Percentiles rank a stretch among this genome's conserved stretches.
Evolutionary conservation across 2,113 vertebrate genomes (phyloP).

Genomic region (Aphyosemion australe): DNA sequence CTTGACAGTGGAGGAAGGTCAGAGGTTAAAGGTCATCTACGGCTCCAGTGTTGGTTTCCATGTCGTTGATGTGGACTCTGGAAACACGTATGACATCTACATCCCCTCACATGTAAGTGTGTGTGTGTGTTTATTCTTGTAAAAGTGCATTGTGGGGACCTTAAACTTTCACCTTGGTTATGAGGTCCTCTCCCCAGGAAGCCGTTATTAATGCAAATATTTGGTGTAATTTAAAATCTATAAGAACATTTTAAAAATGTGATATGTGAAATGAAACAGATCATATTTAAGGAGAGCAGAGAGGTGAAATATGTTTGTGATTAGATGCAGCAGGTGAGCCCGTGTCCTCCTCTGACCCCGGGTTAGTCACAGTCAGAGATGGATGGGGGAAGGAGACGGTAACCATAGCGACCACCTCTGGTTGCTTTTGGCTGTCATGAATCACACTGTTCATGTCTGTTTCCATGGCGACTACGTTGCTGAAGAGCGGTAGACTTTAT

Average conservation of each 20-base stretch:
- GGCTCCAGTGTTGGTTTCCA: constrained; percentile 98
- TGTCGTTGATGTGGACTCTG: constrained; percentile 98
- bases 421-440: constrained; percentile 31
- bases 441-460: constrained; percentile 49
- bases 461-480: constrained; percentile 51
- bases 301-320: not conserved
- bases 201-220: no score
- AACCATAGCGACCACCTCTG: constrained; percentile 55
- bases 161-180: not conserved
- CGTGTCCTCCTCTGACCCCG: constrained; percentile 43
- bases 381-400: constrained; percentile 37
- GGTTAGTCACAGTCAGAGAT: constrained; percentile 45
- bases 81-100: constrained; percentile 98
- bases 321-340: constrained; percentile 9
- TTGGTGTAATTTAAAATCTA: no score
- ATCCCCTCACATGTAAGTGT: constrained; percentile 92
- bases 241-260: no score
- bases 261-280: no score
- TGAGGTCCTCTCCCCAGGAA: not conserved
- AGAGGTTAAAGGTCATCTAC: constrained; percentile 98
- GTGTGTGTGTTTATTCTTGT: not conserved
- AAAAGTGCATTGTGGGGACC: not conserved
- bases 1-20: constrained; percentile 97
- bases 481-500: constrained; percentile 43
- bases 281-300: no score